phyloP scores from a whole-genome alignment of 2,888 invertebrate species.

The Dendrolimus pini region DNA sequence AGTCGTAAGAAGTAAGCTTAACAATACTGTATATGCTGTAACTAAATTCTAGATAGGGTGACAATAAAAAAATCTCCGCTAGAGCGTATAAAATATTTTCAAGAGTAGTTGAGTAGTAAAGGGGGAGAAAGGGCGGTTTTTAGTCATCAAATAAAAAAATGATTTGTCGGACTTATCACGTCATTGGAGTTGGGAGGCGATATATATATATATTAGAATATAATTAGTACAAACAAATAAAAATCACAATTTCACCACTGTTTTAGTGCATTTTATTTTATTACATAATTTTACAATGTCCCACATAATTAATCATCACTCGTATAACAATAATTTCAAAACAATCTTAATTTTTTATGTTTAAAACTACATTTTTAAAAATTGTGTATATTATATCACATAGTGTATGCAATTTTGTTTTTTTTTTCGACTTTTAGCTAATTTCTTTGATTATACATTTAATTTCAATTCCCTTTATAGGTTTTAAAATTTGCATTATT shows the following conservation, averaged over 20 bases:
- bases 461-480: conserved; percentile 2
- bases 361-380: conserved; percentile 62
- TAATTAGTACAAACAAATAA: conserved; percentile 36
- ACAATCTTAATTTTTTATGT: conserved; percentile 37
- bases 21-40: too few relatives aligned
- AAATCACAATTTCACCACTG: conserved; percentile 41
- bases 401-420: conserved; percentile 44
- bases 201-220: neutral
- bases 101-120: too few relatives aligned
- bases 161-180: too few relatives aligned
- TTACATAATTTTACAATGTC: neutral
- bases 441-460: neutral
- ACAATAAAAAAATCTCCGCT: too few relatives aligned
- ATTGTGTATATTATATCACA: conserved; percentile 73
- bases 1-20: too few relatives aligned
- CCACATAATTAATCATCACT: conserved; percentile 37
- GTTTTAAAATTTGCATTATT: neutral
- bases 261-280: conserved; percentile 62
- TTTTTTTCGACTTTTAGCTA: conserved; percentile 14
- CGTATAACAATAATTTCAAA: conserved; percentile 58
- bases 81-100: too few relatives aligned
- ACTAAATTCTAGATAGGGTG: too few relatives aligned
- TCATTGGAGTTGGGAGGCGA: too few relatives aligned
- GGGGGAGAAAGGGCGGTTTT: too few relatives aligned
- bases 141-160: too few relatives aligned